phyloP scores from a whole-genome alignment of 2,113 vertebrate genomes.

The Carlito syrichta region DNA sequence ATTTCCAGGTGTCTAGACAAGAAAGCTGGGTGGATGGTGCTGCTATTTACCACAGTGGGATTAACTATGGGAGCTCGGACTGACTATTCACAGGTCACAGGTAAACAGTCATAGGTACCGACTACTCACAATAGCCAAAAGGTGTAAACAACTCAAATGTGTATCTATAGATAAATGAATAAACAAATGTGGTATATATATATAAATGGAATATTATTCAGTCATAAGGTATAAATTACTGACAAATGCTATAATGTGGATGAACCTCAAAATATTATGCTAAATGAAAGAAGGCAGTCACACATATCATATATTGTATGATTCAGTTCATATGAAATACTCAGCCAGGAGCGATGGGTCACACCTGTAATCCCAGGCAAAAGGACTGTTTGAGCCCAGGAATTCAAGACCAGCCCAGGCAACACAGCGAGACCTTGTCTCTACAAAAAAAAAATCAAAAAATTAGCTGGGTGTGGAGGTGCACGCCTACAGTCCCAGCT shows the following conservation, averaged over 20 bases:
- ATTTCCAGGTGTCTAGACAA: background rate
- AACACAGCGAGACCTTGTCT: too few species aligned
- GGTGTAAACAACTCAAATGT: background rate
- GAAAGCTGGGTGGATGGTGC: background rate
- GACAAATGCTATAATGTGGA: background rate
- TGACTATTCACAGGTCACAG: background rate
- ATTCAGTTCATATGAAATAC: background rate
- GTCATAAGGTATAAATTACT: background rate
- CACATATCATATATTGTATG: background rate
- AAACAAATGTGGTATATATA: background rate
- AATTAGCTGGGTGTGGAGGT: too few species aligned
- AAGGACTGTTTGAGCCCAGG: too few species aligned
- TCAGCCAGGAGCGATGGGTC: too few species aligned
- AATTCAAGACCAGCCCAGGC: too few species aligned
- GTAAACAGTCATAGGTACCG: background rate
- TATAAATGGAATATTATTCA: background rate
- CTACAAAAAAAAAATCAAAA: too few species aligned
- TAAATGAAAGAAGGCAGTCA: background rate
- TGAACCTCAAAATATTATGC: background rate
- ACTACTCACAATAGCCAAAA: background rate
- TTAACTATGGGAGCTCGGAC: background rate
- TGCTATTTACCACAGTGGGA: background rate
- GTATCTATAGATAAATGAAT: background rate
- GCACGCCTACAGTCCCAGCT: too few species aligned
- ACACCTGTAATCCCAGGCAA: too few species aligned